Base-by-base conservation (phyloP, 2,888 invertebrate species). In the Siphlonurus alternatus region DNA sequence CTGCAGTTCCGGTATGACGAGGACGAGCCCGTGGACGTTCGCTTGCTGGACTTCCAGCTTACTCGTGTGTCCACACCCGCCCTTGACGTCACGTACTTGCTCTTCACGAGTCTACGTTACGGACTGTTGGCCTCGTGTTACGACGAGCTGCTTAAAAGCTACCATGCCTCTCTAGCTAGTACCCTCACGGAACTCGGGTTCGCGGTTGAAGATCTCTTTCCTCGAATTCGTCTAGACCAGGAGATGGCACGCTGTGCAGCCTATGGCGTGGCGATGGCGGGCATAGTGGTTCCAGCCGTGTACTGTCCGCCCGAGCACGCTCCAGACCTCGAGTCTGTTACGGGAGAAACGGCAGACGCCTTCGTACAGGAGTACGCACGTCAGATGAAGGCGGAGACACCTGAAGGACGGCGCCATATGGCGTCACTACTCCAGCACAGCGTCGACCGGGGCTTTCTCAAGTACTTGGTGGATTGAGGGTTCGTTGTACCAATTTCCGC, bases 41-140 rank as follows among this genome's bases (percentile, higher is more conserved):
- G 23, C 18, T 68, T 71, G 38, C 23, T 71, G 1, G 71, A 71
- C 59, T 71, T 67, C 53, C 71, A 71, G 63, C 23, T 70, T 1
- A 25, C 69, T 1, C 63, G 70, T 15, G 61, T 59, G 2, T 25
- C 59, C 0, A 68, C 70, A 1, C 63, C 69, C 15, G 20, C 64
- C 0, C 24, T 68, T 0, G 71, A 71, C 61, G 23, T 71, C 7
- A 63, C 65, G 15, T 70, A 71, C 64, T 69, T 71, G 53, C 19
- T 70, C 0, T 66, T 68, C 61, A 67, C 69, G 2, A 68, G 68
- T 23, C 66, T 64, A 0, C 59, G 63, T 25, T 51, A 63, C 2
- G 38, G 56, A 0, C 51, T 67, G 10, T 25, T 68, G 2, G 67
- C 67, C 54, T 65, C 66, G 5, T 60, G 63, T 23, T 68, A 69